Conservation (phyloP, 2,113 vertebrate species). For the Aramus guarauna region DNA sequence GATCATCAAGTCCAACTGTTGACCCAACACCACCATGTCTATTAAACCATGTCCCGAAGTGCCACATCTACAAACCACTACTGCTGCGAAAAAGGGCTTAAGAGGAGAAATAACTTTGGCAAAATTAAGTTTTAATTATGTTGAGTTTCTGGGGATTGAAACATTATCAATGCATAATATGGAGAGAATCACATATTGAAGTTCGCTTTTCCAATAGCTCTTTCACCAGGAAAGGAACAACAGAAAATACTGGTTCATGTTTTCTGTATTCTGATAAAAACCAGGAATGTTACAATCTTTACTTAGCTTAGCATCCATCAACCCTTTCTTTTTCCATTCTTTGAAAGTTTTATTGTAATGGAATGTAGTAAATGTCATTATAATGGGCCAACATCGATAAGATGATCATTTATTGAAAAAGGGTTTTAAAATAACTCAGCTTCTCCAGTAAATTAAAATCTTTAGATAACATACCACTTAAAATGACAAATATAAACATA, state of each 20-base stretch:
- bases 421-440: neutral
- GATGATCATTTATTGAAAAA: conserved; percentile 36
- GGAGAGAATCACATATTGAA: neutral
- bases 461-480: conserved; percentile 26
- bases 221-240: conserved; percentile 4
- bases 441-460: conserved; percentile 23
- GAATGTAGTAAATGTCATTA: conserved; percentile 56
- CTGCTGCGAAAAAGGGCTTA: neutral
- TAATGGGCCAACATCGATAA: conserved; percentile 54
- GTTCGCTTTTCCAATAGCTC: neutral
- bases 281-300: conserved; percentile 31
- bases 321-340: conserved; percentile 8
- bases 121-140: neutral
- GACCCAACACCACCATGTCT: too few species aligned
- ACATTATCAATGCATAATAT: neutral
- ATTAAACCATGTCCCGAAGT: too few species aligned
- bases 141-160: neutral
- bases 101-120: neutral
- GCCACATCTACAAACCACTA: too few species aligned
- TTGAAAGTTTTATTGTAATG: conserved; percentile 58
- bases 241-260: conserved; percentile 8
- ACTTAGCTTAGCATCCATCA: conserved; percentile 59
- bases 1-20: too few species aligned
- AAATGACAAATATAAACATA: conserved; percentile 31
- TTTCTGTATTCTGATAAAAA: conserved; percentile 51